A percentile compares a stretch with the other conserved stretches of the same genome.
These are phyloP conservation scores for Hypsopygia costalis DNA, from an alignment of 2,888 invertebrate genomes.

Conservation along the genomic window DNA sequence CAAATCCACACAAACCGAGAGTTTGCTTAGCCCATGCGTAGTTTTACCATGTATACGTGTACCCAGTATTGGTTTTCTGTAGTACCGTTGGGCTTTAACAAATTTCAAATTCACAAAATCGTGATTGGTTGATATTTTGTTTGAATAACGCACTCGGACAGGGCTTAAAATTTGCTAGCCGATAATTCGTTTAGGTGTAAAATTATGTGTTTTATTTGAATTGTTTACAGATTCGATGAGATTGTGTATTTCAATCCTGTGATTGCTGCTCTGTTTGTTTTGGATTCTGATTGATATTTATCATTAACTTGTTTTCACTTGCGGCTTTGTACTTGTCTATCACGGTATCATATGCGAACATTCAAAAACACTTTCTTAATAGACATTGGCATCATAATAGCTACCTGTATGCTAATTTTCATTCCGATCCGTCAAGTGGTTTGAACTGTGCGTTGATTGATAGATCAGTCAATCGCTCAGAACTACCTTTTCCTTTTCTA, in stretches of 20 bases:
- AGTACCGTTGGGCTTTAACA: conserved; percentile 69
- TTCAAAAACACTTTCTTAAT: no score
- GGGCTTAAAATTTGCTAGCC: conserved; percentile 57
- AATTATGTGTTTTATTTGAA: conserved; percentile 67
- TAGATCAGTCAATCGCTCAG: no score
- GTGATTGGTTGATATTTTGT: conserved; percentile 77
- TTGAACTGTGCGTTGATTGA: no score
- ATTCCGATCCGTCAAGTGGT: no score
- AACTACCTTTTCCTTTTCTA: no score
- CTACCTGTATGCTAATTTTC: no score
- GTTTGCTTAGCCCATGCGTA: conserved; percentile 75
- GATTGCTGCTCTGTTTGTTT: conserved; percentile 42
- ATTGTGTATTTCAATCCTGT: conserved; percentile 38
- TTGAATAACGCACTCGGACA: conserved; percentile 60
- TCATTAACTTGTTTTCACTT: no score
- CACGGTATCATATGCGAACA: no score
- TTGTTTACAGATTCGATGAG: conserved; percentile 45
- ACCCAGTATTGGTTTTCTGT: conserved; percentile 76
- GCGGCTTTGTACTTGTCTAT: no score
- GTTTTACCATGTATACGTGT: conserved; percentile 53
- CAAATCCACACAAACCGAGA: conserved; percentile 40
- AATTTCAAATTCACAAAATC: conserved; percentile 80
- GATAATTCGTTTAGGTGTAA: conserved; percentile 70
- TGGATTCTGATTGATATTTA: conserved; percentile 30
- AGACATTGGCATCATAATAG: no score